These are phyloP conservation scores for Myrmecophaga tridactyla DNA, from an alignment of 2,113 vertebrate genomes.

Conservation along the genomic window DNA sequence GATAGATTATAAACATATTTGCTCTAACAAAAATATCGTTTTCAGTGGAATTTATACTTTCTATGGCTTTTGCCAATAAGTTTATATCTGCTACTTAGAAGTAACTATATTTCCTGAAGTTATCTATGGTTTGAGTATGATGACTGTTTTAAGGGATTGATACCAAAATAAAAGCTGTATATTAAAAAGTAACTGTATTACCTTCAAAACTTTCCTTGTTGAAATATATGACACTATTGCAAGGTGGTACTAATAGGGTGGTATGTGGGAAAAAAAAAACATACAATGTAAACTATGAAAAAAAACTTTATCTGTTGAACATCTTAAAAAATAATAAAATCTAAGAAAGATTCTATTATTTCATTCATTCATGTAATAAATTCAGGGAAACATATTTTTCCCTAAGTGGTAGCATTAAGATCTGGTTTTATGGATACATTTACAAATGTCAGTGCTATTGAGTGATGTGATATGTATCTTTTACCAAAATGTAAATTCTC, in stretches of 20 bases:
- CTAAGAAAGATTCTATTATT: background rate
- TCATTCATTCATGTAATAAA: background rate
- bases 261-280: no score
- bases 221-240: no score
- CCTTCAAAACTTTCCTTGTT: background rate
- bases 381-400: background rate
- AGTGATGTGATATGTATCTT: background rate
- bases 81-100: background rate
- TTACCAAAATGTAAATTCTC: background rate
- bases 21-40: background rate
- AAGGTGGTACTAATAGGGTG: no score
- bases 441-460: background rate
- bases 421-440: background rate
- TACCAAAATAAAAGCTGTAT: background rate
- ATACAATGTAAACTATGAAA: no score
- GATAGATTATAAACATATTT: conserved; percentile 36
- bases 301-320: background rate
- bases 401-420: background rate
- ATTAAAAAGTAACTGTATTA: background rate
- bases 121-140: background rate
- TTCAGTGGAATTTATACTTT: background rate
- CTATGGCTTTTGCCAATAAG: background rate
- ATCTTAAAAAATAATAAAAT: background rate
- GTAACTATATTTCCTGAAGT: background rate
- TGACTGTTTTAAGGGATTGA: background rate